These are phyloP conservation scores for Oligia latruncula DNA, from an alignment of 2,888 invertebrate genomes.

Conservation along the genomic window DNA sequence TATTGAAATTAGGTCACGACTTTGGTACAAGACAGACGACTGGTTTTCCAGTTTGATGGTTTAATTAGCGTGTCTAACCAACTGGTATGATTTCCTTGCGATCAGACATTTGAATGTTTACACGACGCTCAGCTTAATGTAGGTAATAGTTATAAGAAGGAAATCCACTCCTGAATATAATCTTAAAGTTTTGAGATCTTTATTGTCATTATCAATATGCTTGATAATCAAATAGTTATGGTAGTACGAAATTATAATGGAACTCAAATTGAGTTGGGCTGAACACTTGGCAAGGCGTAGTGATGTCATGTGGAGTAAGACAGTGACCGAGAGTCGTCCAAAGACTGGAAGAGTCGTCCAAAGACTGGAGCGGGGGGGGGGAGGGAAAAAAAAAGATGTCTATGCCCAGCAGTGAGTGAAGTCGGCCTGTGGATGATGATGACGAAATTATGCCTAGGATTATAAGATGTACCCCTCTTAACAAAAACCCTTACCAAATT, in stretches of 20 bases:
- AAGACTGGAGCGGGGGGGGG: not conserved
- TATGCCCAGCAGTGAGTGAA: not conserved
- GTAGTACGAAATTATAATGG: not conserved
- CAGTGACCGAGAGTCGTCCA: not conserved
- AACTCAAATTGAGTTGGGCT: not conserved
- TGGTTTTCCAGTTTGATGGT: not conserved
- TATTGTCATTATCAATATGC: not conserved
- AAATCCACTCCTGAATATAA: not conserved
- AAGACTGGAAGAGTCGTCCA: too few species aligned
- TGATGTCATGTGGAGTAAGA: not conserved
- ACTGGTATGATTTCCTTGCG: not conserved
- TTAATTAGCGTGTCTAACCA: not conserved
- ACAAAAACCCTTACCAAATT: not conserved
- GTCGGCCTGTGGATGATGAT: not conserved
- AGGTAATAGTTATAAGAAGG: not conserved
- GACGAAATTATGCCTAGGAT: too few species aligned
- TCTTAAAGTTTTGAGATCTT: not conserved
- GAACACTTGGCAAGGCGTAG: not conserved
- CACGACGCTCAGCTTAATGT: too few species aligned
- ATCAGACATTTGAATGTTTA: not conserved
- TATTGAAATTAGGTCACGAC: slow-evolving; percentile 26
- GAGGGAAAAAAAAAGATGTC: too few species aligned
- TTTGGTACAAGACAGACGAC: not conserved
- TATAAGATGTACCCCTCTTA: not conserved
- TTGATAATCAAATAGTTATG: too few species aligned